Conservation (phyloP, 1,140 invertebrate species). For the Drosophila triauraria region DNA sequence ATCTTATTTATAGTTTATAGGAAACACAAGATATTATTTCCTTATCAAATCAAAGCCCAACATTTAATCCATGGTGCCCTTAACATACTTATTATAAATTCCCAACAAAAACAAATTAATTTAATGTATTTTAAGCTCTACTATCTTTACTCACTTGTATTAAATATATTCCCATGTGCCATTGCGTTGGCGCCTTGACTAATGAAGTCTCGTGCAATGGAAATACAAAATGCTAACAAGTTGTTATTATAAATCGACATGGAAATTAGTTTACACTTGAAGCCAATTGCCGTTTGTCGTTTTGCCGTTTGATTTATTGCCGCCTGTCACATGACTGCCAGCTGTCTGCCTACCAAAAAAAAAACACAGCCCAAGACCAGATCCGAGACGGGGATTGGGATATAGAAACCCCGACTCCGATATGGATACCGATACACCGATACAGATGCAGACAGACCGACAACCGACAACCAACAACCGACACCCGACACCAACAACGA, state of each 20-base stretch:
- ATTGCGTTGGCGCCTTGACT: conserved; percentile 51
- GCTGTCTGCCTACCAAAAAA: conserved; percentile 77
- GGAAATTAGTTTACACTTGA: conserved; percentile 84
- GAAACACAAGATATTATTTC: no score
- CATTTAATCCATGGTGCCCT: no score
- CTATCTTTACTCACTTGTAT: background rate
- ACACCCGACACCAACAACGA: conserved; percentile 30
- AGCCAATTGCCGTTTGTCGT: conserved; percentile 79
- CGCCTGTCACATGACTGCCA: conserved; percentile 79
- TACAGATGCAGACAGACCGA: conserved; percentile 29
- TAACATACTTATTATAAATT: background rate
- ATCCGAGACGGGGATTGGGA: conserved; percentile 7
- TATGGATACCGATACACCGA: conserved; percentile 11
- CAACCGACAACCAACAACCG: conserved; percentile 24
- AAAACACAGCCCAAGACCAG: conserved; percentile 38
- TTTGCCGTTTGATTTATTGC: conserved; percentile 81
- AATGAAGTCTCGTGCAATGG: conserved; percentile 53
- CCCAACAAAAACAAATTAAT: background rate
- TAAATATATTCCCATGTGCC: conserved; percentile 11
- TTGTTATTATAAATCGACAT: conserved; percentile 84
- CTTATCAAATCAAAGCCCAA: no score
- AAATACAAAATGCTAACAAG: conserved; percentile 82
- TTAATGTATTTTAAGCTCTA: no score
- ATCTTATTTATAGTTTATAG: background rate
- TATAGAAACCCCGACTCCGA: background rate